Percentiles rank a stretch among this genome's conserved stretches.
Conservation (phyloP, 2,113 vertebrate species). For the Microcebus murinus region DNA sequence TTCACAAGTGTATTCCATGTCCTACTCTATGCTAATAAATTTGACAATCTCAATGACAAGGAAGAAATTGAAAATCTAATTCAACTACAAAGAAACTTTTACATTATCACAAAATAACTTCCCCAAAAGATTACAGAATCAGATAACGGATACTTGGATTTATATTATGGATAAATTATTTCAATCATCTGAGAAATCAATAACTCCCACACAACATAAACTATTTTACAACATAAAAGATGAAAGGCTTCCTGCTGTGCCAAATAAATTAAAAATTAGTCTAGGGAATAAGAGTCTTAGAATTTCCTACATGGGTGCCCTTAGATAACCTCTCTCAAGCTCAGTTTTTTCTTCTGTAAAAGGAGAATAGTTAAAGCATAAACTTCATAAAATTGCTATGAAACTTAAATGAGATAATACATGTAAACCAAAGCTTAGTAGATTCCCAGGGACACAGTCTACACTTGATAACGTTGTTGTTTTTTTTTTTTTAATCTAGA, state of each 20-base stretch:
- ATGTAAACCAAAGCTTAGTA: neutral
- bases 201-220: conserved; percentile 1
- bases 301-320: neutral
- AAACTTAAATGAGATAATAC: neutral
- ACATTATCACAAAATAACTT: conserved; percentile 34
- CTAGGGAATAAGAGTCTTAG: neutral
- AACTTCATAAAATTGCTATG: neutral
- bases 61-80: conserved; percentile 39
- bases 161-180: conserved; percentile 37
- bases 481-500: neutral
- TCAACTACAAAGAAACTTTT: conserved; percentile 38
- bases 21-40: conserved; percentile 41
- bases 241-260: neutral
- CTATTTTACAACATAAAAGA: neutral
- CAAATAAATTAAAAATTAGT: neutral
- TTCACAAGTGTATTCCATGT: neutral
- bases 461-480: neutral
- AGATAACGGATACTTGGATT: neutral
- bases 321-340: neutral
- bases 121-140: conserved; percentile 6
- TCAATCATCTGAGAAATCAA: conserved; percentile 27
- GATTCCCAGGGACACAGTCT: neutral
- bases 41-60: conserved; percentile 37
- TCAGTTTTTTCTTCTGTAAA: neutral
- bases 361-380: neutral